Base-by-base conservation (phyloP, 2,113 vertebrate species). In the Chaetorhynchus papuensis region DNA sequence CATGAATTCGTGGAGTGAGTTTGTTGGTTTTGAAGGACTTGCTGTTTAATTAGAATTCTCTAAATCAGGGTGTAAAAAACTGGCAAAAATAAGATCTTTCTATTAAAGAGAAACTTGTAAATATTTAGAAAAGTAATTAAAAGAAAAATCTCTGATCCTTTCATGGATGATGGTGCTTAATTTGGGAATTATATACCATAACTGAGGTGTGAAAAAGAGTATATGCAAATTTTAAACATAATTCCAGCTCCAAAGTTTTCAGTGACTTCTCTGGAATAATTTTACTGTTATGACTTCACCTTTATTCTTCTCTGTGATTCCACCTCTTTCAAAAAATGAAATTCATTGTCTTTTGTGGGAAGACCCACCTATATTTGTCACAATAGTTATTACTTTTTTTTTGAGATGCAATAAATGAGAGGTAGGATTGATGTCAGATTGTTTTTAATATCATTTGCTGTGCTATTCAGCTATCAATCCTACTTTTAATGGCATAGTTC, bases 381-480 rank as follows among this genome's bases (percentile, higher is more conserved):
- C 57, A 90, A 37, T 72, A 80, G 70, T 66, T 87, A 37, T 66
- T 93, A 76, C 70, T 78, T 75, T 87, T 88, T 93, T 93, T 96
- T 87, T 83, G 83, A 91, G 50, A 74, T 83, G 84, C 24, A 93
- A 52, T 63, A 96, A 91, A 93, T 59, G 50, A 95, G 24, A 82
- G 63, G 42, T 72, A 57, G 52, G 65, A 83, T 90, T 87, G 47
- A 71, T 86, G 88, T 57, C 37, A 87, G 45, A 39, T 81, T 92
- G 50, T 13, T 95, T 83, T 87, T 76, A 83, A 80, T 68, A 69
- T 50, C 7, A 42, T 72, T 93, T 61, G 16, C 81, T 59, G 18
- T 49, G 45, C 81, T 91, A 81, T 50, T 65, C 87, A 89, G 44
- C 41, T 41, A 82, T 83, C 87, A 89, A 47, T 93, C 87, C 45